These are phyloP conservation scores for Siphonodentalium dalli DNA, from an alignment of 2,888 invertebrate genomes.

Conservation along the genomic window DNA sequence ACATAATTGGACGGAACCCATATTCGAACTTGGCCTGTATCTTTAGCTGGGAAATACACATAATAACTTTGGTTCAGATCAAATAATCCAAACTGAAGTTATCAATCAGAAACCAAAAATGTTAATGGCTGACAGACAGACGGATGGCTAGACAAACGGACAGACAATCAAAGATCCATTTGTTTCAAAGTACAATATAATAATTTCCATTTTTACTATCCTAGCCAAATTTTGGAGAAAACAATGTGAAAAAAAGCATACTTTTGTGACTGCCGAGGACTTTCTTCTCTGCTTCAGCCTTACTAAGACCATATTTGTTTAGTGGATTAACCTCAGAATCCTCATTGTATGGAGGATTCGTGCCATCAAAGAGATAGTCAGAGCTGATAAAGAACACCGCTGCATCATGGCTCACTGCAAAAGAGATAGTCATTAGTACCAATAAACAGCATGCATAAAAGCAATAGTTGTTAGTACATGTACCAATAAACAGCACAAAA, in stretches of 20 bases:
- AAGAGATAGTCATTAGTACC: not conserved
- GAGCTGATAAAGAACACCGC: conserved; percentile 69
- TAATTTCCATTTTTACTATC: too few species aligned
- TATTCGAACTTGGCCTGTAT: too few species aligned
- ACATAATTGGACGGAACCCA: too few species aligned
- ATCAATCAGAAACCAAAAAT: too few species aligned
- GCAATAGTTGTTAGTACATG: not conserved
- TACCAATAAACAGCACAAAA: too few species aligned
- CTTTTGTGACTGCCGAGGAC: conserved; percentile 56
- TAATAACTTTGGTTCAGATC: too few species aligned
- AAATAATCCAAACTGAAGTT: too few species aligned
- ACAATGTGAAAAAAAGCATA: conserved; percentile 39
- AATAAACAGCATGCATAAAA: not conserved
- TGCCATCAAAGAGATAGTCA: conserved; percentile 70
- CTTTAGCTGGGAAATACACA: too few species aligned
- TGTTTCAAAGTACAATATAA: too few species aligned
- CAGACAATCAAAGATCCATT: too few species aligned
- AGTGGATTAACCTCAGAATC: conserved; percentile 66
- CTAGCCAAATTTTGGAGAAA: not conserved
- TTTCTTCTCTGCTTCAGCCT: conserved; percentile 67
- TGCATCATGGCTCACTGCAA: conserved; percentile 50
- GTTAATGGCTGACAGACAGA: too few species aligned
- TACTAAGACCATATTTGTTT: conserved; percentile 68
- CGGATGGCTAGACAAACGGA: too few species aligned
- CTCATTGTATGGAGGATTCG: conserved; percentile 66